Conservation (phyloP, 1,140 invertebrate species). For the Drosophila sp. region DNA sequence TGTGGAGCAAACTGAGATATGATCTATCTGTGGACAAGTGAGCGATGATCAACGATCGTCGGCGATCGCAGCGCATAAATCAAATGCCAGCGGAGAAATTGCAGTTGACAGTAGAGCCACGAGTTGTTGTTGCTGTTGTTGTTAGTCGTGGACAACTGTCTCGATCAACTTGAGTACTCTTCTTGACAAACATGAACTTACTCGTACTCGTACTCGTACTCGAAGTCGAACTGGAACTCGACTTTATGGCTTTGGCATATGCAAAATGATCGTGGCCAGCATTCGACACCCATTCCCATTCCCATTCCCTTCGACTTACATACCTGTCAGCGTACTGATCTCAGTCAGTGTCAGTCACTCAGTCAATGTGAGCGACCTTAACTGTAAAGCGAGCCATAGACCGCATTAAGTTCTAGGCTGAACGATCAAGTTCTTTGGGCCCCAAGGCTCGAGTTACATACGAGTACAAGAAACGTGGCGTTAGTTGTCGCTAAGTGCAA, state of each 20-base stretch:
- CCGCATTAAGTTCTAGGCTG: constrained; percentile 59
- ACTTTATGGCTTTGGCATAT: constrained; percentile 61
- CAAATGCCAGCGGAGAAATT: constrained; percentile 73
- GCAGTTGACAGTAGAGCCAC: constrained; percentile 69
- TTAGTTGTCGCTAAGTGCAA: constrained; percentile 80
- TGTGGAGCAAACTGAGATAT: constrained; percentile 17
- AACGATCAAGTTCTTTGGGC: constrained; percentile 26
- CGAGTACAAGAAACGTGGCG: constrained; percentile 60
- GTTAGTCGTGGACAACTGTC: constrained; percentile 68
- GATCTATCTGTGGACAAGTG: constrained; percentile 59
- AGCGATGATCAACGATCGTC: constrained; percentile 56
- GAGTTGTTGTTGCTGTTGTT: constrained; percentile 25
- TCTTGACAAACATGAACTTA: no score
- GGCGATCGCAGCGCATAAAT: constrained; percentile 73
- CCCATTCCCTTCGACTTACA: neutral
- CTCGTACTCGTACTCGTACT: no score
- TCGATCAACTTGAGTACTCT: constrained; percentile 29
- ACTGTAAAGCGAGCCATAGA: constrained; percentile 70
- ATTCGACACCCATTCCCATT: constrained; percentile 63
- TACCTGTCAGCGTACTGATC: constrained; percentile 9
- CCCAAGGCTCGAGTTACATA: constrained; percentile 68
- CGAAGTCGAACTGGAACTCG: neutral
- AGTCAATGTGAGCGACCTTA: constrained; percentile 69
- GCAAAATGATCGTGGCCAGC: constrained; percentile 78
- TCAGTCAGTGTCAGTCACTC: constrained; percentile 21